Evolutionary conservation across 2,888 invertebrate genomes (phyloP).

Genomic region (Amphiduros pacificus): DNA sequence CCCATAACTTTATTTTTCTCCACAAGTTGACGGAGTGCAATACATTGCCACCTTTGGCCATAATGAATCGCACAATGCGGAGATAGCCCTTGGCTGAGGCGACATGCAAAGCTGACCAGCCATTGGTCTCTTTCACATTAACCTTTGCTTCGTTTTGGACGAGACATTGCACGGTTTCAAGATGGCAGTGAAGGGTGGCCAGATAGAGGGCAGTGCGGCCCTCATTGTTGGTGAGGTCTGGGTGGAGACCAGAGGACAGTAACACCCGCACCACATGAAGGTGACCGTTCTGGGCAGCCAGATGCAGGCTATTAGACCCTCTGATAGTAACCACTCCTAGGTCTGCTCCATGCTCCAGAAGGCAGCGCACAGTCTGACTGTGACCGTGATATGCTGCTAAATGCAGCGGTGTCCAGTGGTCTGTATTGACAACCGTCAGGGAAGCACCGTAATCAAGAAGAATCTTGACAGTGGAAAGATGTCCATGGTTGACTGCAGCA

Average conservation of each 20-base stretch:
- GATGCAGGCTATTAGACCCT: conserved; percentile 9
- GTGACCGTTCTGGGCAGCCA: conserved; percentile 21
- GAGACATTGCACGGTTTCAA: conserved; percentile 1
- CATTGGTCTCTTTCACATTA: conserved; percentile 4
- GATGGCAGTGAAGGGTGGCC: conserved; percentile 10
- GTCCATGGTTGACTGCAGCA: conserved; percentile 19
- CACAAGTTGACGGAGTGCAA: conserved; percentile 17
- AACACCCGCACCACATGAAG: conserved; percentile 18
- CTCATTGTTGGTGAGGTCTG: conserved; percentile 9
- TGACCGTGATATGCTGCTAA: conserved; percentile 10
- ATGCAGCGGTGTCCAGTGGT: conserved; percentile 15
- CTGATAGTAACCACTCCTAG: neutral
- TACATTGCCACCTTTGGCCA: conserved; percentile 4
- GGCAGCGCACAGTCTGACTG: neutral
- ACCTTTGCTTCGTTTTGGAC: conserved; percentile 1
- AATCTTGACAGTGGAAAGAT: conserved; percentile 16
- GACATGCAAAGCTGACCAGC: conserved; percentile 15
- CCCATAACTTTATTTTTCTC: conserved; percentile 6
- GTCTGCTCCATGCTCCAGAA: conserved; percentile 11
- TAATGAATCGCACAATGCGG: conserved; percentile 9
- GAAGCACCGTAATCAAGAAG: conserved; percentile 20
- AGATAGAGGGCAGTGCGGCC: conserved; percentile 14
- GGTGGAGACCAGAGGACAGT: conserved; percentile 16
- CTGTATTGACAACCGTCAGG: neutral
- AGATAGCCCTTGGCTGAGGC: conserved; percentile 16